A percentile compares a stretch with the other conserved stretches of the same genome.
Conservation (phyloP, 2,797 vertebrate genomes). For the Enteromius afrohamiltoni region DNA sequence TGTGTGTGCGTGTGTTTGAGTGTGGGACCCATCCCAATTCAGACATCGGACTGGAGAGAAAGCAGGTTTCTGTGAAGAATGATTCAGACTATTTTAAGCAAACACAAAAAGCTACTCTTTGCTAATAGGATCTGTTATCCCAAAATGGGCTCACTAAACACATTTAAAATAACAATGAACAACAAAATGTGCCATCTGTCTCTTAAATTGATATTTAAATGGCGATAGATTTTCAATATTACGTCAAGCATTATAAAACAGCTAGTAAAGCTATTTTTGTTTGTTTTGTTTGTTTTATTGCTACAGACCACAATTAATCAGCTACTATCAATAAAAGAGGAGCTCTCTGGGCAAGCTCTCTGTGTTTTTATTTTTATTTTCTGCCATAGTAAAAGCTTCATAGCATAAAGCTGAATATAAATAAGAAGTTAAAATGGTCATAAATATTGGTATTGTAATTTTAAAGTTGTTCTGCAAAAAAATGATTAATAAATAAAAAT, state of each 20-base stretch:
- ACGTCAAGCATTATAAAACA: slow-evolving; percentile 17
- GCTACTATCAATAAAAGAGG: not conserved
- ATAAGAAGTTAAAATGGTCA: not conserved
- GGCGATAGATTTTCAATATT: slow-evolving; percentile 13
- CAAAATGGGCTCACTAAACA: slow-evolving; percentile 25
- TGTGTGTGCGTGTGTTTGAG: slow-evolving; percentile 12
- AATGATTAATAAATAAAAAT: too few relatives aligned
- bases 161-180: slow-evolving; percentile 9
- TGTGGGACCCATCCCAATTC: slow-evolving; percentile 22
- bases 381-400: slow-evolving; percentile 10
- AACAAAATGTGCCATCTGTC: slow-evolving; percentile 54
- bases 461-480: not conserved
- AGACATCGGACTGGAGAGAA: slow-evolving; percentile 5
- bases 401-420: not conserved
- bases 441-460: not conserved
- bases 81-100: slow-evolving; percentile 19
- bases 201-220: slow-evolving; percentile 24
- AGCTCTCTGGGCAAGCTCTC: too few relatives aligned
- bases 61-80: not conserved
- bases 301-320: slow-evolving; percentile 1
- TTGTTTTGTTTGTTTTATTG: slow-evolving; percentile 8
- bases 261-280: not conserved
- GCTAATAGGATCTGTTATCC: slow-evolving; percentile 22
- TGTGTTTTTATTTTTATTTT: not conserved
- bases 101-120: slow-evolving; percentile 33